phyloP scores from a whole-genome alignment of 2,113 vertebrate genomes.

The Tachuris rubrigastra region DNA sequence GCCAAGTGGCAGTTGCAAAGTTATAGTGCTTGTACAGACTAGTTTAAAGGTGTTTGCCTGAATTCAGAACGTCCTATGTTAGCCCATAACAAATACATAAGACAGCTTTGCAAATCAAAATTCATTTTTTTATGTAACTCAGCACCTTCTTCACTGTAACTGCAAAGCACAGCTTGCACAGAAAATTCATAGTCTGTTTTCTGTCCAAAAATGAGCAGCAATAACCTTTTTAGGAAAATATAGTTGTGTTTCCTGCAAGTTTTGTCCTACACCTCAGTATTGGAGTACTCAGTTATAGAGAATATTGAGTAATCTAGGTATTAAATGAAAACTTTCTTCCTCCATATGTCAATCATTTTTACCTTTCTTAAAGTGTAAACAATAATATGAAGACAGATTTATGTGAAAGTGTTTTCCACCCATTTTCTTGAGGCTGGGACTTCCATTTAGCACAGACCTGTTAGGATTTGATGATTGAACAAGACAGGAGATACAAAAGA shows the following conservation, averaged over 20 bases:
- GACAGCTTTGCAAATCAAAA: neutral
- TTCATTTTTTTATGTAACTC: neutral
- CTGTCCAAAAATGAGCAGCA: neutral
- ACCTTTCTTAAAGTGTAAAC: neutral
- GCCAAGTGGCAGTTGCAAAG: neutral
- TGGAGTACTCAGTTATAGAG: neutral
- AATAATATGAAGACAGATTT: neutral
- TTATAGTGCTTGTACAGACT: accelerated
- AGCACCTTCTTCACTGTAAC: neutral
- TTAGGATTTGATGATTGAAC: neutral
- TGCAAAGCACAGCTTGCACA: neutral
- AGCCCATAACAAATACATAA: neutral
- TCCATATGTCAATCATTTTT: neutral
- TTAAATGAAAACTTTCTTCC: neutral
- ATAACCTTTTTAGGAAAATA: neutral
- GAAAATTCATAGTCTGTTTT: neutral
- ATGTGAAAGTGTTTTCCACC: neutral
- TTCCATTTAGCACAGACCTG: neutral
- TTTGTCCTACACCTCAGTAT: neutral
- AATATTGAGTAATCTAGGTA: neutral
- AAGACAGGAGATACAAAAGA: neutral
- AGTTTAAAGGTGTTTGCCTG: neutral
- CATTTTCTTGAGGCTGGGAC: neutral
- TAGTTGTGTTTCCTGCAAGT: accelerated
- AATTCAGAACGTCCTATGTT: neutral